A percentile compares a stretch with the other conserved stretches of the same genome.
Evolutionary conservation across 2,113 vertebrate species (phyloP).

Genomic region (Labeo catla): DNA sequence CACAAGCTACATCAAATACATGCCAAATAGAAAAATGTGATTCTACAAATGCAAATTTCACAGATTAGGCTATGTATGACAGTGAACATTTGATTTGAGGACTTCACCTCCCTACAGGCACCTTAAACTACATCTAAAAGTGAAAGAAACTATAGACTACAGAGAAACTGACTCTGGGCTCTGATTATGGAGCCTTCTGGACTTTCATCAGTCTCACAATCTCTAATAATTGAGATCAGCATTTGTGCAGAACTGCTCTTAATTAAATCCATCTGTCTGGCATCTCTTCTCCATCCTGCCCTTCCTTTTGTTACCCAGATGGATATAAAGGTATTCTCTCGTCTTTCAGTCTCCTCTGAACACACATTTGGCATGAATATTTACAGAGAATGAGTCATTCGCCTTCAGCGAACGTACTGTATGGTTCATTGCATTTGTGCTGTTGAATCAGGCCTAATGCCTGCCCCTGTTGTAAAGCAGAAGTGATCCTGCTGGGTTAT

Average conservation of each 20-base stretch:
- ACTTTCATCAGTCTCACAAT: slow-evolving; percentile 27
- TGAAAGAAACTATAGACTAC: background rate
- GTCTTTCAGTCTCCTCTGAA: background rate
- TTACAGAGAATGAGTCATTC: slow-evolving; percentile 15
- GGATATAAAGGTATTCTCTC: background rate
- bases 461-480: background rate
- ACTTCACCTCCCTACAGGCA: background rate
- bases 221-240: slow-evolving; percentile 20
- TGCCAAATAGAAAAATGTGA: background rate
- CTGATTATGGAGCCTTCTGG: slow-evolving; percentile 20
- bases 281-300: background rate
- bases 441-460: background rate
- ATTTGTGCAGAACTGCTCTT: slow-evolving; percentile 21
- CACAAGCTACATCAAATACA: background rate
- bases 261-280: slow-evolving; percentile 35
- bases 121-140: background rate
- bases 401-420: background rate
- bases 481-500: background rate
- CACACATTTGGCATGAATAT: slow-evolving; percentile 11
- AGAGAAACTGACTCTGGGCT: background rate
- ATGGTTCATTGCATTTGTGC: background rate
- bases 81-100: background rate
- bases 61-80: background rate
- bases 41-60: slow-evolving; percentile 6
- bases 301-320: slow-evolving; percentile 37